Base-by-base conservation (phyloP, 2,888 invertebrate genomes). In the Gastracanthus pulcherrimus region DNA sequence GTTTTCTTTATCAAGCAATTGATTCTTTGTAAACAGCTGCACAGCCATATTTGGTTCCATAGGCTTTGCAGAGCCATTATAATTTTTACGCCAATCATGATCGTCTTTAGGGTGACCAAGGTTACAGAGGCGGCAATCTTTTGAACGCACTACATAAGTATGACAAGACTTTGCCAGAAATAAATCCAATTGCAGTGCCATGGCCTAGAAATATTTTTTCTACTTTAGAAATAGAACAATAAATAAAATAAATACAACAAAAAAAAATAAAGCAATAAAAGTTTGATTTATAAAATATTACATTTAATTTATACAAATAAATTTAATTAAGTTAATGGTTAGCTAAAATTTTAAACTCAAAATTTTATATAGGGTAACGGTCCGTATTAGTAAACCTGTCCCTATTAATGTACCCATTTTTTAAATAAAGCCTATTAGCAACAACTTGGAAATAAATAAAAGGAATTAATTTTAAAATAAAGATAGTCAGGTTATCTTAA, bases 31-130 rank as follows among this genome's bases (percentile, higher is more conserved):
- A 29, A 85, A 23, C 36, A 85, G 60, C 58, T 85, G 72, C 16
- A 84, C 80, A n/a, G 83, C 84, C 76, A 85, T 82, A 70, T 84
- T 80, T 3, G 83, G 67, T 48, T 87, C 84, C 87, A 86, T 87
- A 0, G 82, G 72, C 62, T 86, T 87, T 0, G 84, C 71, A 4
- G 41, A 26, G 3, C 41, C 41, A 23, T 23, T 26, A 67, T 41
- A 67, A 67, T 67, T 69, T 45, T 41, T n/a, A 3, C 69, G 0
- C 16, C 69, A 69, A 31, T 69, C 51, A n/a, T 69, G 45, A 69
- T 51, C 51, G 13, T n/a, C n/a, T 26, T 51, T 51, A 16, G 55
- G 16, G 31, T 71, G 58, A 13, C 55, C 71, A 31, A 71, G 16
- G 4, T 23, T 45, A 29, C 70, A 70, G 13, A n/a, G 23, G 2